These are phyloP conservation scores for Dasyprocta punctata DNA, from an alignment of 2,113 vertebrate genomes.

Conservation along the genomic window DNA sequence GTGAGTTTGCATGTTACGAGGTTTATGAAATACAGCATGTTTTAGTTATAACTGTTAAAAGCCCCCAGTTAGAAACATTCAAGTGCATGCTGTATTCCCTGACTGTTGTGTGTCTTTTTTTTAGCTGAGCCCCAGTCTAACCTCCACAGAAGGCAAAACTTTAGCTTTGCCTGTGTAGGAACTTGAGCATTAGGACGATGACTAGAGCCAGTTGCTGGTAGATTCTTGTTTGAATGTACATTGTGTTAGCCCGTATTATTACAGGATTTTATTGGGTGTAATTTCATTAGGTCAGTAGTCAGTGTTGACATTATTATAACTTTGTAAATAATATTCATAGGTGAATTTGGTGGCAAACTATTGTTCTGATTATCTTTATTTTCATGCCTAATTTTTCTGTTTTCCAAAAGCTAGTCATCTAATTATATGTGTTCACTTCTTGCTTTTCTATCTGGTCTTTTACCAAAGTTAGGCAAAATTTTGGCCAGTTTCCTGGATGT, in stretches of 20 bases:
- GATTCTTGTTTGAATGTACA: background rate
- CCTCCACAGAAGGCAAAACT: background rate
- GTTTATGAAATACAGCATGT: background rate
- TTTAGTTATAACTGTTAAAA: background rate
- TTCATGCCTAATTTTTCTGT: background rate
- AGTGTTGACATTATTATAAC: background rate
- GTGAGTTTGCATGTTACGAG: background rate
- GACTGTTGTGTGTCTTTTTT: background rate
- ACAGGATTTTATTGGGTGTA: background rate
- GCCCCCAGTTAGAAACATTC: background rate
- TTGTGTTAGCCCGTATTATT: background rate
- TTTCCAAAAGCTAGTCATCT: background rate
- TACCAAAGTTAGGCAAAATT: background rate
- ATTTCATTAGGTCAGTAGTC: background rate
- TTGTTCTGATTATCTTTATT: background rate
- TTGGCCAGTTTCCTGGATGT: background rate
- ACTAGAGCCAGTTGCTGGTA: background rate
- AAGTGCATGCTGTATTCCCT: background rate
- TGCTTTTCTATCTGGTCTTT: background rate
- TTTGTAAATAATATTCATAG: background rate
- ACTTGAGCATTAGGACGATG: background rate
- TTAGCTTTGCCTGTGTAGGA: background rate
- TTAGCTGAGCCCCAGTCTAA: background rate
- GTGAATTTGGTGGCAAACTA: background rate
- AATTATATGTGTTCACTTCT: background rate